Conservation (phyloP, 2,888 invertebrate genomes). For the Terebella lapidaria region DNA sequence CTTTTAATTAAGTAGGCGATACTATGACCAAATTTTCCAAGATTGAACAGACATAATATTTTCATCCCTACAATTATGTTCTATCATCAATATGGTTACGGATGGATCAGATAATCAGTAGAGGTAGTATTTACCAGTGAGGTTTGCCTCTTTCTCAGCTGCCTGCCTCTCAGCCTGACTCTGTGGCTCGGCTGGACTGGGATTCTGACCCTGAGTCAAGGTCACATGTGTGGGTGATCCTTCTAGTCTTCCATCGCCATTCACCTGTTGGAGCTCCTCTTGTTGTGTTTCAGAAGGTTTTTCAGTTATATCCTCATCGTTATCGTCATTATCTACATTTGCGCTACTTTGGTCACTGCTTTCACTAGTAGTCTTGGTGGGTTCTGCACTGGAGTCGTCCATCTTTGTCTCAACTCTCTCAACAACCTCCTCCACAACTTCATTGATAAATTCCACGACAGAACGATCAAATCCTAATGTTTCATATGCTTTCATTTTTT, state of each 20-base stretch:
- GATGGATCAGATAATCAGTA: no score
- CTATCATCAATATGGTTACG: no score
- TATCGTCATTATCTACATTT: neutral
- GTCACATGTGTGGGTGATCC: neutral
- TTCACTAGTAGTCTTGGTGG: neutral
- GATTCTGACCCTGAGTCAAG: neutral
- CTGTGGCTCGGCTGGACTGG: constrained; percentile 6
- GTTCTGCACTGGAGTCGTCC: neutral
- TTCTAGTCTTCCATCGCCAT: neutral
- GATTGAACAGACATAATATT: no score
- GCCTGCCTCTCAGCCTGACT: constrained; percentile 10
- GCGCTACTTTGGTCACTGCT: neutral
- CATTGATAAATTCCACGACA: constrained; percentile 23
- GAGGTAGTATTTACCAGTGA: constrained; percentile 9
- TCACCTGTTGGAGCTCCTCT: neutral
- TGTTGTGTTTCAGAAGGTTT: neutral
- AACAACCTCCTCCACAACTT: constrained; percentile 23
- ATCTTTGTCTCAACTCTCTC: constrained; percentile 3
- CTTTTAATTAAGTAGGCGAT: no score
- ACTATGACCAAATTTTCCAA: no score
- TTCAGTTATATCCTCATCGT: neutral
- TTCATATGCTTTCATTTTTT: constrained; percentile 9
- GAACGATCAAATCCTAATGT: constrained; percentile 16
- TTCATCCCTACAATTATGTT: no score
- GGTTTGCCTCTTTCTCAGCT: constrained; percentile 8